Percentiles rank a stretch among this genome's conserved stretches.
phyloP scores from a whole-genome alignment of 2,113 vertebrate genomes.

The Cyprinodon tularosa region DNA sequence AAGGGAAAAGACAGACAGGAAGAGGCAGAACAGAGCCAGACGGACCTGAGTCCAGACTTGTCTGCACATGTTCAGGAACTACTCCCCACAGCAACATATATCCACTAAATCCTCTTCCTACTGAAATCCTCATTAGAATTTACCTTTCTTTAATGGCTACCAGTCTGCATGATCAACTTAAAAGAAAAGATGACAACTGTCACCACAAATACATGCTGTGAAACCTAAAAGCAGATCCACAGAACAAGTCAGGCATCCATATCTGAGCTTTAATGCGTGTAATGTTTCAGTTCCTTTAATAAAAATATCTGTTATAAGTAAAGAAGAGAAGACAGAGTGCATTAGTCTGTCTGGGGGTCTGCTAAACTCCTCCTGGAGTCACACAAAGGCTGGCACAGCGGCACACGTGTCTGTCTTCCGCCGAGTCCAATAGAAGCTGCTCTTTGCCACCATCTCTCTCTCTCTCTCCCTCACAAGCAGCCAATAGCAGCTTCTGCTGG shows the following conservation, averaged over 20 bases:
- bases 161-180: too few relatives aligned
- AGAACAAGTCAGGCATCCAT: too few relatives aligned
- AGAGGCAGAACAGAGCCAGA: background rate
- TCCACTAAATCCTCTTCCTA: background rate
- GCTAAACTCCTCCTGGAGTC: background rate
- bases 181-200: too few relatives aligned
- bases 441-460: background rate
- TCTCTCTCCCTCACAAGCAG: slow-evolving; percentile 21
- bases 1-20: background rate
- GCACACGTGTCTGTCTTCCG: slow-evolving; percentile 28
- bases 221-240: too few relatives aligned
- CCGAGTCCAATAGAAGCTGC: slow-evolving; percentile 19
- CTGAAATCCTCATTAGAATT: background rate
- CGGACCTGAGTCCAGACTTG: background rate
- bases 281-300: background rate
- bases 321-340: background rate
- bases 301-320: background rate
- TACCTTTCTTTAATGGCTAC: too few relatives aligned
- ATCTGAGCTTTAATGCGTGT: too few relatives aligned
- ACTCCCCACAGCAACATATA: background rate
- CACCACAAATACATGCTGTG: too few relatives aligned
- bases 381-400: slow-evolving; percentile 41
- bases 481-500: slow-evolving; percentile 47
- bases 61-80: background rate
- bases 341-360: background rate